Evolutionary conservation across 2,888 invertebrate genomes (phyloP).

Genomic region (Agrotis ipsilon): DNA sequence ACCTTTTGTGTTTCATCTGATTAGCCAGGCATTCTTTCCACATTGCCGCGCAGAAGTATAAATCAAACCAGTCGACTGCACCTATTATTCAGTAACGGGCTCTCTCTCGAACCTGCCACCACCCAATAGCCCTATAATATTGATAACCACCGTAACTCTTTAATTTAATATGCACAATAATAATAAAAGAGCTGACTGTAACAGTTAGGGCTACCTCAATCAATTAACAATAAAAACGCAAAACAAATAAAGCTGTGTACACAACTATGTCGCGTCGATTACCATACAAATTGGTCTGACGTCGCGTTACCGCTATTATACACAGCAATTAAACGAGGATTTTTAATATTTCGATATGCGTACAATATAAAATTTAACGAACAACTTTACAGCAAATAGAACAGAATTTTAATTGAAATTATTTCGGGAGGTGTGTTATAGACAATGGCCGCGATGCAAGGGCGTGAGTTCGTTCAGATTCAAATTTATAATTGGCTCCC

Average conservation of each 20-base stretch:
- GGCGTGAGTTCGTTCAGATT: slow-evolving; percentile 35
- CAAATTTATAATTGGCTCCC: slow-evolving; percentile 58
- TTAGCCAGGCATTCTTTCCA: slow-evolving; percentile 22
- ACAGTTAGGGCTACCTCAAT: slow-evolving; percentile 43
- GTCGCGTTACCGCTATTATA: slow-evolving; percentile 9
- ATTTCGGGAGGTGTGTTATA: slow-evolving; percentile 44
- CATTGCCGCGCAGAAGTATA: slow-evolving; percentile 16
- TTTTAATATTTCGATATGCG: slow-evolving; percentile 57
- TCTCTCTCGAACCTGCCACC: slow-evolving; percentile 8
- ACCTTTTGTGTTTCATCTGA: neutral
- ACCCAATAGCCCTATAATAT: slow-evolving; percentile 24
- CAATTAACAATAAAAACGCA: slow-evolving; percentile 60
- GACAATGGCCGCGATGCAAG: slow-evolving; percentile 53
- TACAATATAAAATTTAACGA: slow-evolving; percentile 56
- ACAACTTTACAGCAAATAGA: slow-evolving; percentile 56
- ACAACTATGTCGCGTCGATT: slow-evolving; percentile 56
- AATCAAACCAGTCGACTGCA: slow-evolving; percentile 36
- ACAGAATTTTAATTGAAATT: slow-evolving; percentile 67
- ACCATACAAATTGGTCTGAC: slow-evolving; percentile 63
- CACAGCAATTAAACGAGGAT: slow-evolving; percentile 45
- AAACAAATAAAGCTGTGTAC: slow-evolving; percentile 51
- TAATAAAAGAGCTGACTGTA: slow-evolving; percentile 38
- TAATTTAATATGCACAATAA: slow-evolving; percentile 51
- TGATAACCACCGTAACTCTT: slow-evolving; percentile 42
- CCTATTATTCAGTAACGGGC: slow-evolving; percentile 31